phyloP scores from a whole-genome alignment of 2,888 invertebrate species.

The Andricus quercusramuli region DNA sequence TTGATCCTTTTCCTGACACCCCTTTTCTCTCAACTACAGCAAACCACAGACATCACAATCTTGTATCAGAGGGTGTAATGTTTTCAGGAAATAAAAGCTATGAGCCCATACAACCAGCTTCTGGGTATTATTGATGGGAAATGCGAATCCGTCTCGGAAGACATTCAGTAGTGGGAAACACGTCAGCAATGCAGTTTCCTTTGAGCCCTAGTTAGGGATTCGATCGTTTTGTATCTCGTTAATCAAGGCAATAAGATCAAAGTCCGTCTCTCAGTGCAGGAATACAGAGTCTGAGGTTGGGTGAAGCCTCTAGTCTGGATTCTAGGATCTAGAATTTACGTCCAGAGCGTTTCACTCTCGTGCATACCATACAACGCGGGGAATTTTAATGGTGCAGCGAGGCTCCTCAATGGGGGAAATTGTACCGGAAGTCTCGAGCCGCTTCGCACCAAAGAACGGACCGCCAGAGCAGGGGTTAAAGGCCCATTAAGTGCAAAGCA shows the following conservation, averaged over 20 bases:
- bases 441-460: conserved; percentile 47
- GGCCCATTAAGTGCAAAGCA: conserved; percentile 69
- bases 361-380: conserved; percentile 15
- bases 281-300: conserved; percentile 12
- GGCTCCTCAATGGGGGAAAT: conserved; percentile 67
- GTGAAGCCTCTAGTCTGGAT: neutral
- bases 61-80: too few relatives aligned
- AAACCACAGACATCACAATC: too few relatives aligned
- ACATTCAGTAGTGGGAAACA: neutral
- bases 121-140: neutral
- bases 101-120: neutral
- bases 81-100: too few relatives aligned
- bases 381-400: conserved; percentile 38
- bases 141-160: neutral
- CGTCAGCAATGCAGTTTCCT: conserved; percentile 4
- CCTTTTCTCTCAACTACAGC: too few relatives aligned
- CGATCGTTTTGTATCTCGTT: conserved; percentile 29
- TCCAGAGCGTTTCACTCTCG: conserved; percentile 13
- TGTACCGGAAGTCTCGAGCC: conserved; percentile 69
- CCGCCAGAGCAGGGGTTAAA: conserved; percentile 65
- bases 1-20: too few relatives aligned
- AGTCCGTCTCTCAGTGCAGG: neutral
- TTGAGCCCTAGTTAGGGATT: neutral
- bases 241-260: conserved; percentile 36
- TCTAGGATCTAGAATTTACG: conserved; percentile 9